phyloP scores from a whole-genome alignment of 2,113 vertebrate genomes.

The Cryptotis parvus region DNA sequence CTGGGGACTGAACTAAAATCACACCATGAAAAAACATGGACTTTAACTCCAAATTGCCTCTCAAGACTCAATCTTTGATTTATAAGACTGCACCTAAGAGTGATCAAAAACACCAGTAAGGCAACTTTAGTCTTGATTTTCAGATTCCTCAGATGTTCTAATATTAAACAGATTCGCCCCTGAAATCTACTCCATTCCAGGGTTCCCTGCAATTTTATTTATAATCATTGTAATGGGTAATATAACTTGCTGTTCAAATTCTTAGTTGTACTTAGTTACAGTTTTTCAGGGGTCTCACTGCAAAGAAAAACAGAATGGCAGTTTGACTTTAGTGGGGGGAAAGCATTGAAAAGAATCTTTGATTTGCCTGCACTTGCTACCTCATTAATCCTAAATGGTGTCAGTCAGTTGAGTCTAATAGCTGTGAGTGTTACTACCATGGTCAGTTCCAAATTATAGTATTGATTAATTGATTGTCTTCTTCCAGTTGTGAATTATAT shows the following conservation, averaged over 20 bases:
- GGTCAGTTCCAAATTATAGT: slow-evolving; percentile 89
- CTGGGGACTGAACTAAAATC: background rate
- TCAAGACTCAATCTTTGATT: background rate
- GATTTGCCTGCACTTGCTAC: slow-evolving; percentile 80
- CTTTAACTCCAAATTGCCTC: too few relatives aligned
- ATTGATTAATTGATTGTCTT: slow-evolving; percentile 91
- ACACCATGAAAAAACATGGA: background rate
- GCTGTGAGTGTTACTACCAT: slow-evolving; percentile 83
- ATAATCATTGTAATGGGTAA: slow-evolving; percentile 46
- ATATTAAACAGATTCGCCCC: background rate
- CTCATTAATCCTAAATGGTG: slow-evolving; percentile 87
- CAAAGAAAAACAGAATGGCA: slow-evolving; percentile 71
- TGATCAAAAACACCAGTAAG: slow-evolving; percentile 8
- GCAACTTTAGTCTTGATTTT: background rate
- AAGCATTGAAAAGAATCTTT: slow-evolving; percentile 82
- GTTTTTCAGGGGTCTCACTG: slow-evolving; percentile 63
- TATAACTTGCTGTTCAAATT: slow-evolving; percentile 69
- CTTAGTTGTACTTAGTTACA: slow-evolving; percentile 69
- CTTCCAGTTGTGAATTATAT: slow-evolving; percentile 87
- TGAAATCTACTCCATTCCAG: background rate
- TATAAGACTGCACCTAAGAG: background rate
- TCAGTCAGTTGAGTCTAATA: slow-evolving; percentile 86
- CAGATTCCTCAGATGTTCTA: slow-evolving; percentile 30
- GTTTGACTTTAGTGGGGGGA: slow-evolving; percentile 74
- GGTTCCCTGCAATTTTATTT: background rate